phyloP scores from a whole-genome alignment of 2,113 vertebrate genomes.

The Anolis carolinensis region DNA sequence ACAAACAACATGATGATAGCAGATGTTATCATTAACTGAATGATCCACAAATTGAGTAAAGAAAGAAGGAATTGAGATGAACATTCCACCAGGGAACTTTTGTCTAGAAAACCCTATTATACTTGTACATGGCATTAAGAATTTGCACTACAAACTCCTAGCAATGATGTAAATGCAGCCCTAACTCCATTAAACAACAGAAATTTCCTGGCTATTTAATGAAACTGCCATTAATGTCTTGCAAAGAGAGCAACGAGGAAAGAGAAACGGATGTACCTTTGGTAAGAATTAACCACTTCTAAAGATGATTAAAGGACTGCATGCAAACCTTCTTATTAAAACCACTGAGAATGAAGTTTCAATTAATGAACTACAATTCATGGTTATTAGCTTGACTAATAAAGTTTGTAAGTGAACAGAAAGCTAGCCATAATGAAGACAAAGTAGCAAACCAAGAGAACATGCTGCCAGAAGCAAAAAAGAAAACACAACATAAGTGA shows the following conservation, averaged over 20 bases:
- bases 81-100: constrained; percentile 26
- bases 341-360: constrained; percentile 57
- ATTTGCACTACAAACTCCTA: not conserved
- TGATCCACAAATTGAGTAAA: not conserved
- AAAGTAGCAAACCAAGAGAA: constrained; percentile 32
- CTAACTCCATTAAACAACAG: constrained; percentile 31
- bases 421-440: constrained; percentile 56
- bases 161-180: constrained; percentile 19
- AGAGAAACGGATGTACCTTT: constrained; percentile 47
- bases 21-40: not conserved
- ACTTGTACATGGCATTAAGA: constrained; percentile 14
- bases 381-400: constrained; percentile 61
- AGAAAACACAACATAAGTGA: constrained; percentile 7
- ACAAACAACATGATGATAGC: not conserved
- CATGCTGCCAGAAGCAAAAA: constrained; percentile 46
- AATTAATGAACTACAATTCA: constrained; percentile 62
- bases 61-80: not conserved
- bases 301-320: constrained; percentile 59
- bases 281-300: constrained; percentile 58
- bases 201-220: constrained; percentile 46
- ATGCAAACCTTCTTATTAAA: constrained; percentile 63
- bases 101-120: not conserved
- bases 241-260: constrained; percentile 40
- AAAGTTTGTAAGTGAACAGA: constrained; percentile 59
- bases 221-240: constrained; percentile 48